phyloP scores from a whole-genome alignment of 2,113 vertebrate species.

The Hemiscyllium ocellatum region DNA sequence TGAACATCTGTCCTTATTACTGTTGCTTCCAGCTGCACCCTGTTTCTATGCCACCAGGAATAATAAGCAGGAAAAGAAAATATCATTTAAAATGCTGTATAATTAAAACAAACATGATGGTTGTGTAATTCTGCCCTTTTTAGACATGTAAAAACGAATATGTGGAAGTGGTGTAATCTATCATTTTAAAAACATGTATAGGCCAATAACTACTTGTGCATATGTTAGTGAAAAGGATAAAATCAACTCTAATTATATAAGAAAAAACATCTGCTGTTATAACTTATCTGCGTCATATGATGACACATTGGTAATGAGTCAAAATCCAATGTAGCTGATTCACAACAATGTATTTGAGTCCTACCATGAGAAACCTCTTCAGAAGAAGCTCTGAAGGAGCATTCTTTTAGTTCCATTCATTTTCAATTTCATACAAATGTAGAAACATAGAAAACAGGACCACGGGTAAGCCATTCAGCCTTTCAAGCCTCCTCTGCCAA shows the following conservation, averaged over 20 bases:
- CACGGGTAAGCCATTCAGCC: too few species aligned
- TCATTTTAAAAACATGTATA: background rate
- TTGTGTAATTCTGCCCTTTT: background rate
- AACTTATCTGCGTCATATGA: background rate
- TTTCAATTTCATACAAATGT: background rate
- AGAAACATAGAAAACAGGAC: too few species aligned
- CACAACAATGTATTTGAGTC: background rate
- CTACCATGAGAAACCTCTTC: background rate
- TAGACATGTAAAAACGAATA: conserved; percentile 1
- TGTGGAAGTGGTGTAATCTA: background rate
- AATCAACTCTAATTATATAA: background rate
- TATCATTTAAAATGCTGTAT: conserved; percentile 1
- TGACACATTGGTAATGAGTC: background rate
- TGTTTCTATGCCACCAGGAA: conserved; percentile 11
- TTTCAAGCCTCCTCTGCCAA: too few species aligned
- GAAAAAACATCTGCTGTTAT: background rate
- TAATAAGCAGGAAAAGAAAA: conserved; percentile 19
- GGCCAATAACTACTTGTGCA: background rate
- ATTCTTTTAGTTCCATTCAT: background rate
- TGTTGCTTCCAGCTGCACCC: conserved; percentile 13
- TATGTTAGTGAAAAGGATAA: background rate
- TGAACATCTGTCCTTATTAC: background rate
- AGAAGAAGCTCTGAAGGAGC: background rate
- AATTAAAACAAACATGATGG: background rate
- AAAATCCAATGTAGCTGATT: background rate